A percentile compares a stretch with the other conserved stretches of the same genome.
Conservation (phyloP, 2,113 vertebrate species). For the Eclectus roratus region DNA sequence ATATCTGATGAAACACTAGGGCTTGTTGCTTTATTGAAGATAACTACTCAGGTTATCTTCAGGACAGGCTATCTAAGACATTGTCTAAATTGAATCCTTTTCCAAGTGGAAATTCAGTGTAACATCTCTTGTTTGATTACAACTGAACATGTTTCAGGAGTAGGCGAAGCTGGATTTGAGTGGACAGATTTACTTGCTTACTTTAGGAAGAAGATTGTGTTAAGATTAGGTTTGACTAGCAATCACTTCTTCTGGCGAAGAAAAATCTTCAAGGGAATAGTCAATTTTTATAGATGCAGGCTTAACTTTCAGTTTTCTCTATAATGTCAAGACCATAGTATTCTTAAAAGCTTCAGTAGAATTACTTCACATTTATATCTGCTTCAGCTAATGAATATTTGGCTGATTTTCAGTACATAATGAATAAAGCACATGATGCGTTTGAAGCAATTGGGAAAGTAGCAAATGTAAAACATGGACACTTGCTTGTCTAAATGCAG, state of each 20-base stretch:
- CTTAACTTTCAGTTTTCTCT: background rate
- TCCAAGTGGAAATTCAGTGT: background rate
- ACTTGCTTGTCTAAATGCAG: background rate
- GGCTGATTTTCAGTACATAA: background rate
- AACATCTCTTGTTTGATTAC: background rate
- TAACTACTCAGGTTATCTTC: background rate
- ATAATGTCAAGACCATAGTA: background rate
- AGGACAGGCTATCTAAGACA: background rate
- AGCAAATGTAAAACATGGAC: background rate
- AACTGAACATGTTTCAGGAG: background rate
- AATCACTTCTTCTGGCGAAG: background rate
- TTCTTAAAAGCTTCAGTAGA: background rate
- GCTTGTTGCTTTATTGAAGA: background rate
- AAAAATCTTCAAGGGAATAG: background rate
- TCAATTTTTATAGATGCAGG: background rate
- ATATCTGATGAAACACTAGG: background rate
- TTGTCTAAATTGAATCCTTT: background rate
- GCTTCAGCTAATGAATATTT: background rate
- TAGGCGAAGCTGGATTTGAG: background rate
- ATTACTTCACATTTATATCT: background rate
- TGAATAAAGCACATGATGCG: background rate
- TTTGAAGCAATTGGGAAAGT: background rate
- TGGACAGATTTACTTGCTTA: background rate
- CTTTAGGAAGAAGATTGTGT: background rate
- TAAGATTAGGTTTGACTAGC: background rate